phyloP scores from a whole-genome alignment of 2,888 invertebrate species.

The Latrodectus elegans region DNA sequence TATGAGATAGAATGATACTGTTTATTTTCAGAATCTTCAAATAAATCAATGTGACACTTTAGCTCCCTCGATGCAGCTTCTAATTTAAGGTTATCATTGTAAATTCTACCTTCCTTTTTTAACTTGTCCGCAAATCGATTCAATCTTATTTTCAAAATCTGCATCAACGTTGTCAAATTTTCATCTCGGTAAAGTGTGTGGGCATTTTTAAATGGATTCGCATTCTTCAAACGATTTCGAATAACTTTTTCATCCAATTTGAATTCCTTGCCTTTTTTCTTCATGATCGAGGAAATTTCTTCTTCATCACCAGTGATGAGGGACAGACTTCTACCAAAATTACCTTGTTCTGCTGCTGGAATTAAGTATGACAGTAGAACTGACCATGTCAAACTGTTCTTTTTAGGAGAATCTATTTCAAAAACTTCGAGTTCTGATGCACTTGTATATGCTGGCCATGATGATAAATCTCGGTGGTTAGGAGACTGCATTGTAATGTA shows the following conservation, averaged over 20 bases:
- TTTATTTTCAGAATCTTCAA: neutral
- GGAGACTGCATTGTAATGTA: too few species aligned
- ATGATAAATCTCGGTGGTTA: neutral
- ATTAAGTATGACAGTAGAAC: neutral
- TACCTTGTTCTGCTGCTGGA: neutral
- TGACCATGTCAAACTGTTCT: neutral
- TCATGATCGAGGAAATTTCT: neutral
- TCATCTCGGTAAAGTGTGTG: neutral
- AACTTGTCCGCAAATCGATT: neutral
- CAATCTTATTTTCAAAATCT: neutral
- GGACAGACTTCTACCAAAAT: neutral
- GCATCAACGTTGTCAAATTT: neutral
- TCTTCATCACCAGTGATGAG: neutral
- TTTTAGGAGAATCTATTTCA: neutral
- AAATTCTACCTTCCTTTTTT: neutral
- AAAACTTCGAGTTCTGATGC: neutral
- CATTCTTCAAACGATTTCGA: neutral
- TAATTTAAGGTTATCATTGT: neutral
- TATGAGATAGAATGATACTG: neutral
- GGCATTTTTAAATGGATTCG: neutral
- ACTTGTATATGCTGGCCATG: neutral
- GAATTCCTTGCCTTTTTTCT: neutral
- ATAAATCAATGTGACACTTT: neutral
- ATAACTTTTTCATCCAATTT: neutral
- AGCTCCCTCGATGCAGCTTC: neutral